Base-by-base conservation (phyloP, 2,113 vertebrate species). In the Gavia stellata region DNA sequence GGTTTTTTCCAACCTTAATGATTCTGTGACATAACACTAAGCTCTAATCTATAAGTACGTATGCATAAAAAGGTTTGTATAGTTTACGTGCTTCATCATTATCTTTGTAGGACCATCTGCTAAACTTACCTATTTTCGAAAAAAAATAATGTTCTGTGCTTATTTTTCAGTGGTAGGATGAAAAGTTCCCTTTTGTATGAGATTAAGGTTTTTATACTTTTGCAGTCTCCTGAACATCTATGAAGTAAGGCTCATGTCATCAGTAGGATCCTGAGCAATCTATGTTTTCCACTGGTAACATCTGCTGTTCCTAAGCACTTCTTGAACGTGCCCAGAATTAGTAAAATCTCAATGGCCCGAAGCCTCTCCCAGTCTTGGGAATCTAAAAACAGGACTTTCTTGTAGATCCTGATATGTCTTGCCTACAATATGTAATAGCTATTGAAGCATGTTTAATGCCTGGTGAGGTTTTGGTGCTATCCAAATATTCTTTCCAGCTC, bases 261-360 rank as follows among this genome's bases (percentile, higher is more conserved):
- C 17, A 40, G 28, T 12, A 50, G 33, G 53, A 92, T 79, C 38
- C 38, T 45, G 16, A 91, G 42, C 38, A 85, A 49, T 67, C 26
- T 31, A 5, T 8, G 14, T 87, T 90, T 87, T 34, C n/a, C 20
- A 55, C 23, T 36, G 44, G 62, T 47, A 94, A 34, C 4, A n/a
- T 58, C 5, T 66, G 6, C 42, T 90, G 17, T 79, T 92, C 38
- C 61, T 78, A 70, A 87, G 23, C n/a, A 52, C 5, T 31, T 92
- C 81, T 8, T 91, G 42, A 96, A 67, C 24, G 11, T 81, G n/a
- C 5, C 24, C 42, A 63, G 34, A 79, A 10, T 47, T 47, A 77
- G 18, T 44, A 73, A 77, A 61, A 38, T 34, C 36, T 50, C 0
- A 0, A 18, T 21, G 10, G 5, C 31, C 31, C 28, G 24, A 70